These are phyloP conservation scores for Isichthys henryi DNA, from an alignment of 2,113 vertebrate species.

Conservation along the genomic window DNA sequence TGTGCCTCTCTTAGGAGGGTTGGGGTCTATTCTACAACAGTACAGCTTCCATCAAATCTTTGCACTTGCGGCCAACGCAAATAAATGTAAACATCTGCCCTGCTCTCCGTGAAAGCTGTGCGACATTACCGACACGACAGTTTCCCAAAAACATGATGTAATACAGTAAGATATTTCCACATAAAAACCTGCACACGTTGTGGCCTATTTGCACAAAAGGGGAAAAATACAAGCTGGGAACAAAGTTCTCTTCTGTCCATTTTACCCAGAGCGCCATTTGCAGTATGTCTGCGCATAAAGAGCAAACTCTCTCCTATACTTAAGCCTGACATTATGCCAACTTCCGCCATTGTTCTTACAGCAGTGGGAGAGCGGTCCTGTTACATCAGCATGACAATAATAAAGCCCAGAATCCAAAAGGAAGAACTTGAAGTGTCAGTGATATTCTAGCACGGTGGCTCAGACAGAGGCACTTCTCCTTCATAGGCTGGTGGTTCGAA, in stretches of 20 bases:
- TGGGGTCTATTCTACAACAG: slow-evolving; percentile 26
- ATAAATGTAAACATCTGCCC: slow-evolving; percentile 56
- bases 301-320: background rate
- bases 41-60: slow-evolving; percentile 35
- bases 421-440: background rate
- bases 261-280: too few species aligned
- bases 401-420: background rate
- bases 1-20: slow-evolving; percentile 6
- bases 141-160: slow-evolving; percentile 50
- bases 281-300: background rate
- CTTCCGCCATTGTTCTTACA: background rate
- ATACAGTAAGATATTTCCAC: slow-evolving; percentile 40
- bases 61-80: slow-evolving; percentile 46
- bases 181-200: slow-evolving; percentile 34
- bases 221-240: slow-evolving; percentile 1
- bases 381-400: background rate
- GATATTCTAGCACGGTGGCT: background rate
- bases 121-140: slow-evolving; percentile 37
- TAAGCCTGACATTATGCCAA: background rate
- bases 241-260: background rate
- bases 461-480: background rate
- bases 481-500: background rate
- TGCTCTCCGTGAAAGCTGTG: slow-evolving; percentile 36
- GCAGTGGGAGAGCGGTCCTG: background rate
- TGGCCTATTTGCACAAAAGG: slow-evolving; percentile 38